Base-by-base conservation (phyloP, 2,888 invertebrate genomes). In the Drosophila kokeensis region DNA sequence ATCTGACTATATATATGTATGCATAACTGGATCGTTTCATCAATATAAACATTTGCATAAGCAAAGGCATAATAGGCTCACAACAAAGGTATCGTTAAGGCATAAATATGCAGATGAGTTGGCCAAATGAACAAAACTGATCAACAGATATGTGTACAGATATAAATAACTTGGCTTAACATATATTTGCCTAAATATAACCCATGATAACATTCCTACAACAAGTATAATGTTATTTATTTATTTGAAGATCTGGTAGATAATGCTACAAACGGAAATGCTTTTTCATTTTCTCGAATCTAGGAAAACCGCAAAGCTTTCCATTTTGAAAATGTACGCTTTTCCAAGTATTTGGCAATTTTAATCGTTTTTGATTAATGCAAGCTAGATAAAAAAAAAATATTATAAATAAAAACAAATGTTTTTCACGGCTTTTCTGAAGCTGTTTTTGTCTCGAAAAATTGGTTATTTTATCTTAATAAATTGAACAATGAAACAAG, bases 101-200 rank as follows among this genome's bases (percentile, higher is more conserved):
- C 42, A 45, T 15, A 38, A 27, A 54, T 58, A 48, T 48, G 32
- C 18, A 24, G 34, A 48, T 59, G 29, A 49, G 24, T 36, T 30
- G 4, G 4, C 30, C 30, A 15, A 30, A 0, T 18, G 13, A n/a
- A 40, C 40, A 13, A 30, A 7, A 4, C 15, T 30, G 18, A 15
- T 36, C 13, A 60, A 29, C 34, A 50, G 5, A 18, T 4, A 24
- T 36, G 21, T 30, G 2, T 24, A n/a, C n/a, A n/a, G n/a, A n/a
- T n/a, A 53, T 13, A 38, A 38, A 53, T 29, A 60, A 29, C 1
- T 10, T 1, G 27, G 11, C 27, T n/a, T 18, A 24, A 45, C 4
- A 32, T 7, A 45, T 10, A 24, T 34, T 57, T 27, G n/a, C 27
- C 4, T 45, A 24, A 18, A 32, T 58, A 32, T 18, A 32, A 27